These are phyloP conservation scores for Stomorhina lunata DNA, from an alignment of 2,888 invertebrate species.

Conservation along the genomic window DNA sequence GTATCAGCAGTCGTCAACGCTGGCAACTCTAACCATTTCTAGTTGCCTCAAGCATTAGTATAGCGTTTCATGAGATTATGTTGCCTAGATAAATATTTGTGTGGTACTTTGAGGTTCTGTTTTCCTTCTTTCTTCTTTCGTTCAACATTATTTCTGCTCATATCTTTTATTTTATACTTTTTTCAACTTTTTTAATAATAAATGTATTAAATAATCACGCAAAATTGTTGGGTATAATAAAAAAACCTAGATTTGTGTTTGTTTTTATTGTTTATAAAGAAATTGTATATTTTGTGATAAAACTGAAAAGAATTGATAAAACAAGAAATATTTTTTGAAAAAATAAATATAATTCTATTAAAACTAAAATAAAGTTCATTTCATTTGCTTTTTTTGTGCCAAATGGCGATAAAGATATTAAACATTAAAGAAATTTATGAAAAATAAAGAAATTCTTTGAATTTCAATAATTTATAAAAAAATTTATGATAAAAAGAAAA, in stretches of 20 bases:
- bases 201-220: constrained; percentile 36
- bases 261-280: background rate
- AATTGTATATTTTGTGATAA: constrained; percentile 34
- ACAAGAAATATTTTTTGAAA: background rate
- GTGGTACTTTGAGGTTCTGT: background rate
- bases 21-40: constrained; percentile 9
- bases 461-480: too few species aligned
- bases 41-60: background rate
- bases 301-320: background rate
- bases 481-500: too few species aligned
- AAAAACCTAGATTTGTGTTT: background rate
- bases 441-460: background rate
- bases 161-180: background rate
- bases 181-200: background rate
- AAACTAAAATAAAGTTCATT: constrained; percentile 10
- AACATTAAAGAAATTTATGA: background rate
- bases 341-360: too few species aligned
- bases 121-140: too few species aligned
- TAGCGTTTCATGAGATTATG: constrained; percentile 11
- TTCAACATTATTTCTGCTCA: background rate
- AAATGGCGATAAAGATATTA: constrained; percentile 17
- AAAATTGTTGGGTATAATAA: constrained; percentile 15
- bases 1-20: too few species aligned
- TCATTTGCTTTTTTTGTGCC: constrained; percentile 19
- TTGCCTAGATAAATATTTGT: constrained; percentile 8